Percentiles rank a stretch among this genome's conserved stretches.
These are phyloP conservation scores for Pinctada fucata DNA, from an alignment of 2,888 invertebrate species.

Conservation along the genomic window DNA sequence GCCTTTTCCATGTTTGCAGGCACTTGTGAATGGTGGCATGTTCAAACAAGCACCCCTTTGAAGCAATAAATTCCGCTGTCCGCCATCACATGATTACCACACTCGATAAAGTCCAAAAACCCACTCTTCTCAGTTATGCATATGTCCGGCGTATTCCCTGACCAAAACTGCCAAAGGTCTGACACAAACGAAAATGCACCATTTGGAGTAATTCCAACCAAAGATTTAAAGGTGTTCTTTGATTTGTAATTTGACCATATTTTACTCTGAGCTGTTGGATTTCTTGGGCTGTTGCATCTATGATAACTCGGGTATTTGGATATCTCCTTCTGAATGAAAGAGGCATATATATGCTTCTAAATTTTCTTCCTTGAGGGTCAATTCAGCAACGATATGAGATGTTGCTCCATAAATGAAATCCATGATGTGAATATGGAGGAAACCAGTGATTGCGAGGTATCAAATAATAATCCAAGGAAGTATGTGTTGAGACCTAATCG, in stretches of 20 bases:
- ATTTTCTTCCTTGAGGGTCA: not conserved
- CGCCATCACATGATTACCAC: not conserved
- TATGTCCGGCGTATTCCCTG: not conserved
- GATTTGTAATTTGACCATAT: slow-evolving; percentile 37
- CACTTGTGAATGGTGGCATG: slow-evolving; percentile 2
- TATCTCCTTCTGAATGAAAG: slow-evolving; percentile 5
- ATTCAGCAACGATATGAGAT: not conserved
- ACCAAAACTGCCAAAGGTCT: slow-evolving; percentile 15
- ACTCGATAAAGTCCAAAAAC: not conserved
- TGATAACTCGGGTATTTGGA: not conserved
- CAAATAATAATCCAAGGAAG: not conserved
- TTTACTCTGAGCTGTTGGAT: not conserved
- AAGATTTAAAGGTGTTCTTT: slow-evolving; percentile 32
- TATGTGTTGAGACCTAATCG: not conserved
- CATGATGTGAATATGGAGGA: not conserved
- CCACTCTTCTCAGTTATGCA: not conserved
- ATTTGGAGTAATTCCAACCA: slow-evolving; percentile 30
- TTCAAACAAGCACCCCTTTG: slow-evolving; percentile 2
- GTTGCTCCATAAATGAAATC: slow-evolving; percentile 1
- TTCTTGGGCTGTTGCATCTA: not conserved
- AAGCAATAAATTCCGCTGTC: not conserved
- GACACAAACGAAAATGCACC: slow-evolving; percentile 26
- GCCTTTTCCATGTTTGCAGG: not conserved
- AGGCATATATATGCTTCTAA: slow-evolving; percentile 3
- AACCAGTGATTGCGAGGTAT: not conserved